A percentile compares a stretch with the other conserved stretches of the same genome.
These are phyloP conservation scores for Diplazon laetatorius DNA, from an alignment of 2,888 invertebrate species.

Conservation along the genomic window DNA sequence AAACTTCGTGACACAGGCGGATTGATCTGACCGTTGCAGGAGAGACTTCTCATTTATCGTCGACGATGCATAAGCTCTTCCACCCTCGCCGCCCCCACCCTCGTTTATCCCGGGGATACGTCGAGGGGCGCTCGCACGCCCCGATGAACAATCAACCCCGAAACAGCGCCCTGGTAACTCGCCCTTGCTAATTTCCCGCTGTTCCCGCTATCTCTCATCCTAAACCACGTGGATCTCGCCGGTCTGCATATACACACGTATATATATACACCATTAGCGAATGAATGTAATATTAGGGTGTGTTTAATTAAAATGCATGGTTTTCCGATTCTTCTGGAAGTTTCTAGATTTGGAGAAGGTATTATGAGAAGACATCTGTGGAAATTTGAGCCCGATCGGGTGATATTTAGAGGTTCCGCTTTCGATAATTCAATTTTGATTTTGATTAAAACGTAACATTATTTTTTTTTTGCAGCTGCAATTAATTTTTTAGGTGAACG, in stretches of 20 bases:
- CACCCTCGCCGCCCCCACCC: slow-evolving; percentile 8
- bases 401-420: no score
- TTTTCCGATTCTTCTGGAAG: no score
- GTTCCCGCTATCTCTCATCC: slow-evolving; percentile 44
- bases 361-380: no score
- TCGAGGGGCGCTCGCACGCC: slow-evolving; percentile 51
- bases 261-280: background rate
- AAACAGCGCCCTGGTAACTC: slow-evolving; percentile 54
- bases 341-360: no score
- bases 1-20: background rate
- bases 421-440: no score
- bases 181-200: slow-evolving; percentile 60
- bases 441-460: no score
- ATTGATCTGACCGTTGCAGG: slow-evolving; percentile 37
- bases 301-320: no score
- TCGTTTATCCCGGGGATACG: slow-evolving; percentile 46
- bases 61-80: slow-evolving; percentile 50
- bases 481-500: no score
- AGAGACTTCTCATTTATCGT: slow-evolving; percentile 56
- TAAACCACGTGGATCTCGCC: slow-evolving; percentile 27
- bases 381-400: no score
- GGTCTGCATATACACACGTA: background rate
- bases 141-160: slow-evolving; percentile 64
- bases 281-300: no score
- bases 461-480: no score